phyloP scores from a whole-genome alignment of 2,797 vertebrate genomes.

The Clarias platycephalus region DNA sequence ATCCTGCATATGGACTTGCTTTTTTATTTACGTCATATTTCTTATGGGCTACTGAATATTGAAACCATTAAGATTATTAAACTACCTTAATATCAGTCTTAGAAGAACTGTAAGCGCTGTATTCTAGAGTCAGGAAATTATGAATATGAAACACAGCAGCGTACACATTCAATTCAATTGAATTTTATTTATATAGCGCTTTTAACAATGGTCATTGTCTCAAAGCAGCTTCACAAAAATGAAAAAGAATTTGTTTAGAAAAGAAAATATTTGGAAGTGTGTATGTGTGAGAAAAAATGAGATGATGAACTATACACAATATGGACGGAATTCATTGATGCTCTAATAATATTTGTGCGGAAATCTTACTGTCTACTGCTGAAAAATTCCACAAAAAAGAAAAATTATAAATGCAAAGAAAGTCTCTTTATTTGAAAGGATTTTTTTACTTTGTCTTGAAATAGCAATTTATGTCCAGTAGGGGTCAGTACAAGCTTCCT shows the following conservation, averaged over 20 bases:
- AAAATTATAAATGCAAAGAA: background rate
- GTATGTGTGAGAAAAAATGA: no score
- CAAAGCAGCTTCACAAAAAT: no score
- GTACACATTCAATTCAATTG: no score
- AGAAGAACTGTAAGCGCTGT: background rate
- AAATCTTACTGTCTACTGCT: background rate
- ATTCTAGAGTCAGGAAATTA: background rate
- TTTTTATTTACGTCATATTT: background rate
- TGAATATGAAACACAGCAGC: background rate
- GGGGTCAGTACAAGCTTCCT: slow-evolving; percentile 34
- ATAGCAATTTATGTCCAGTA: slow-evolving; percentile 9
- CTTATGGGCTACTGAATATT: background rate
- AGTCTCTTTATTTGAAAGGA: background rate
- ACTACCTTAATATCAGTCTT: background rate
- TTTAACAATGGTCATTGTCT: no score
- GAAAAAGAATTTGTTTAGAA: no score
- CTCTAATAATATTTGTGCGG: background rate
- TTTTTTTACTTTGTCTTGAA: background rate
- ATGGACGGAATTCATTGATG: no score
- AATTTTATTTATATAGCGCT: no score
- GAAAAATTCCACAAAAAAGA: background rate
- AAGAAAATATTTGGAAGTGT: no score
- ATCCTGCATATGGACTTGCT: no score
- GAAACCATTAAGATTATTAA: background rate
- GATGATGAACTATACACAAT: background rate